Evolutionary conservation across 2,888 invertebrate species (phyloP), one percentile per base, ranked within the genome.

Genomic region (Serrognathus titanus): DNA sequence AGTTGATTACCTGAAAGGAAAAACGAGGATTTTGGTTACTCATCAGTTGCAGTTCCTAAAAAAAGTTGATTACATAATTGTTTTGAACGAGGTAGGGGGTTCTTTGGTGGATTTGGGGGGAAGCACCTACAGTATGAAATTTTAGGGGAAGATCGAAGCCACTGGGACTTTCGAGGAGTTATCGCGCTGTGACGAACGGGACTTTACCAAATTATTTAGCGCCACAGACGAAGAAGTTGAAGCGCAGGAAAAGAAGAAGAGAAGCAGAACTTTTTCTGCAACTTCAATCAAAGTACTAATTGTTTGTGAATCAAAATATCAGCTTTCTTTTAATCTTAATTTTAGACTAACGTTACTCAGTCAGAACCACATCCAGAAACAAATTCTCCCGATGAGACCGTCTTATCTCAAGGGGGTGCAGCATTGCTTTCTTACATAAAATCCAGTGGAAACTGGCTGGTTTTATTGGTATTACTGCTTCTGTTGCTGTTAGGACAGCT

Each of bases 41-140:
- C 93, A 94, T 75, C 93, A 94, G 72, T 77, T 92, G 24, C 93
- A 94, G 70, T 89, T 88, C 68, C 79, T 90, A 20, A 83, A 84
- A 65, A 71, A 80, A 10, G 87, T 85, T 0, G 84, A 87, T 72
- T 68, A 77, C 4, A 80, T 84, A n/a, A 70, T 83, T 37, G 71
- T 83, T 40, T 64, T 85, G 3, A 78, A 81, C 60, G 78, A 82
- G 63, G 83, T 81, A 70, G 69, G 48, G 50, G 5, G 5, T 31
- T 31, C 6, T 31, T 31, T 31, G n/a, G 39, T 5, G 13, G 4
- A 10, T 2, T 1, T 8, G 3, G 11, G 11, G 11, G 39, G 39
- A n/a, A 12, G 11, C 2, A 16, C 16, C 16, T 50, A 39, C n/a
- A 16, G 12, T 13, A 1, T 13, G 40, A 9, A 9, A 2, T 43